Conservation (phyloP, 2,797 vertebrate species). For the Lepus townsendii region DNA sequence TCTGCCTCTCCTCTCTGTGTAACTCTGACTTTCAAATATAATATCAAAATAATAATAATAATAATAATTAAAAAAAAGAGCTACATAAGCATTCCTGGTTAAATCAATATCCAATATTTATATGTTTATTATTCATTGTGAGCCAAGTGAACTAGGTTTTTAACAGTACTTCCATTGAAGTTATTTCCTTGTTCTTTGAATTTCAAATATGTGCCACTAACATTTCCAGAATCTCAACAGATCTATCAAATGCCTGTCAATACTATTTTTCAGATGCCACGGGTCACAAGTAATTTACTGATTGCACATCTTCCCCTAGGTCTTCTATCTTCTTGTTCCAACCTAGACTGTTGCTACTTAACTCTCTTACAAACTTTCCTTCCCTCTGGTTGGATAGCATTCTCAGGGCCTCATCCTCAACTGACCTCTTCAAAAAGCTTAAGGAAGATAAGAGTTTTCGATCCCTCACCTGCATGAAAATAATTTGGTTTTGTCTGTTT, state of each 20-base stretch:
- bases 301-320: background rate
- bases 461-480: background rate
- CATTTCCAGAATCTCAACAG: slow-evolving; percentile 5
- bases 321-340: background rate
- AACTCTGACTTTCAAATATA: no score
- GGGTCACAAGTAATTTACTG: background rate
- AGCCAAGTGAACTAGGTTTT: slow-evolving; percentile 4
- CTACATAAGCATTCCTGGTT: background rate
- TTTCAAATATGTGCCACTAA: slow-evolving; percentile 34
- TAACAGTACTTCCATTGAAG: slow-evolving; percentile 45
- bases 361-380: background rate
- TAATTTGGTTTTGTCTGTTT: background rate
- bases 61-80: no score
- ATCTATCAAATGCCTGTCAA: background rate
- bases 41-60: no score
- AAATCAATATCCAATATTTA: background rate
- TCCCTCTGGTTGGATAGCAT: background rate
- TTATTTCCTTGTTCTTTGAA: slow-evolving; percentile 50
- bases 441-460: background rate
- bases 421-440: slow-evolving; percentile 15
- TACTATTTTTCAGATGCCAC: background rate
- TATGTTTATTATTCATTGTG: background rate
- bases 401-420: background rate
- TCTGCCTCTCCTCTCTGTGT: no score
- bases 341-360: background rate